Evolutionary conservation across 2,797 vertebrate species (phyloP).

Genomic region (Sebastes hopkinsi): DNA sequence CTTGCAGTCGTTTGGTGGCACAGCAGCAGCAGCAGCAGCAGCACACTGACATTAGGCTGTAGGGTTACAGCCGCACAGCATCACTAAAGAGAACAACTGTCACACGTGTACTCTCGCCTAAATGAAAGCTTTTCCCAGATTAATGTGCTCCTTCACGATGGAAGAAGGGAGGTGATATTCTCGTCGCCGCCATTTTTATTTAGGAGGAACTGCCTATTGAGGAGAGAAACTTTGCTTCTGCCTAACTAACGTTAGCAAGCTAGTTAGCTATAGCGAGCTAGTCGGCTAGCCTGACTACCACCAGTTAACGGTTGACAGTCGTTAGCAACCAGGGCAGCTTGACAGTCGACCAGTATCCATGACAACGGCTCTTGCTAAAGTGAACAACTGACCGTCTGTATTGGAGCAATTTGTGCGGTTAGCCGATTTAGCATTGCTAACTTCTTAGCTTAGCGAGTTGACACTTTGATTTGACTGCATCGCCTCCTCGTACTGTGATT

Average conservation of each 20-base stretch:
- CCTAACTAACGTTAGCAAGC: slow-evolving; percentile 50
- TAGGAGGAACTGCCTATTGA: slow-evolving; percentile 73
- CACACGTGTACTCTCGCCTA: slow-evolving; percentile 22
- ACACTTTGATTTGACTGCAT: slow-evolving; percentile 62
- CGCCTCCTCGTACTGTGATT: slow-evolving; percentile 62
- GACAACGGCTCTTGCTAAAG: slow-evolving; percentile 4
- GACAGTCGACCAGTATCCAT: background rate
- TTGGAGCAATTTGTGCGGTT: slow-evolving; percentile 34
- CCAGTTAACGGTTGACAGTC: slow-evolving; percentile 50
- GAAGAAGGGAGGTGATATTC: slow-evolving; percentile 74
- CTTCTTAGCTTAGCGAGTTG: slow-evolving; percentile 46
- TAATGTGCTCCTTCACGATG: slow-evolving; percentile 52
- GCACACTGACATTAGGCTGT: slow-evolving; percentile 4
- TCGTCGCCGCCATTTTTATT: slow-evolving; percentile 83
- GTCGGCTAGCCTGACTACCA: slow-evolving; percentile 31
- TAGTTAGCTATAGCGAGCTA: slow-evolving; percentile 10
- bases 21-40: slow-evolving; percentile 10
- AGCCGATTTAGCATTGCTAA: slow-evolving; percentile 69
- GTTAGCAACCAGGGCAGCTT: slow-evolving; percentile 18
- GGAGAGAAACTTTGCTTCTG: slow-evolving; percentile 72
- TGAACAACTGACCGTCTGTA: slow-evolving; percentile 1
- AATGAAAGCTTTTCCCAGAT: background rate
- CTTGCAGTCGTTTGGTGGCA: slow-evolving; percentile 16
- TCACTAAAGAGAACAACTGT: slow-evolving; percentile 7
- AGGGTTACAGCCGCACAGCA: slow-evolving; percentile 39